Base-by-base conservation (phyloP, 2,113 vertebrate species). In the Xiphias gladius region DNA sequence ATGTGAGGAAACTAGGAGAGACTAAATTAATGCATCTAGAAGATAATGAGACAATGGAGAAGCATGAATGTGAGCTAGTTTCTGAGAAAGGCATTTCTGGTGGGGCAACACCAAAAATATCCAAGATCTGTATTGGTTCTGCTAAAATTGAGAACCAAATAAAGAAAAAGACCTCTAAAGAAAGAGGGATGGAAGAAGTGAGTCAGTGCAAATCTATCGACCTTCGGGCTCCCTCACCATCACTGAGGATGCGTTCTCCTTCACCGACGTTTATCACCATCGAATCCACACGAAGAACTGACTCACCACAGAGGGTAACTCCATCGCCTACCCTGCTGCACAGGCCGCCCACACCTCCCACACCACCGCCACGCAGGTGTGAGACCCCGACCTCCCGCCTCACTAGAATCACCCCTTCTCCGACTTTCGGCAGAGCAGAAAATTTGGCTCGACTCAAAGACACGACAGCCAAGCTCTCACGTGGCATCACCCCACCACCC, bases 231-330 rank as follows among this genome's bases (percentile, higher is more conserved):
- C 90, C 93, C 11, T 95, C 96, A 16, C 95, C 96, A 0, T 92
- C 80, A 20, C 86, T 97, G 43, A 96, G 93, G 88, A 95, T 93
- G 86, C 91, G 95, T 2, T 94, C 96, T 0, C 95, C 96, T 0
- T 98, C 97, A 1, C 97, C 97, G 13, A 96, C 96, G 3, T 97
- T 96, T 62, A 97, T 98, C 80, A 97, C 95, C 30, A 97, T 97
- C 2, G 96, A 97, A 69, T 98, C 97, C 28, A 96, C 92, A 0
- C 89, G 94, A 30, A 86, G 93, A 86, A 93, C 93, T 3, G 95
- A 96, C 61, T 95, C 95, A 0, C 93, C 96, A 17, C 80, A 95
- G 9, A 95, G 91, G 85, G 90, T 95, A 3, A 87, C 86, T 5
- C 92, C 90, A 6, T 95, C 95, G 20, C 96, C 94, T 3, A 93